phyloP scores from a whole-genome alignment of 1,140 invertebrate species.

The Conus ventricosus region DNA sequence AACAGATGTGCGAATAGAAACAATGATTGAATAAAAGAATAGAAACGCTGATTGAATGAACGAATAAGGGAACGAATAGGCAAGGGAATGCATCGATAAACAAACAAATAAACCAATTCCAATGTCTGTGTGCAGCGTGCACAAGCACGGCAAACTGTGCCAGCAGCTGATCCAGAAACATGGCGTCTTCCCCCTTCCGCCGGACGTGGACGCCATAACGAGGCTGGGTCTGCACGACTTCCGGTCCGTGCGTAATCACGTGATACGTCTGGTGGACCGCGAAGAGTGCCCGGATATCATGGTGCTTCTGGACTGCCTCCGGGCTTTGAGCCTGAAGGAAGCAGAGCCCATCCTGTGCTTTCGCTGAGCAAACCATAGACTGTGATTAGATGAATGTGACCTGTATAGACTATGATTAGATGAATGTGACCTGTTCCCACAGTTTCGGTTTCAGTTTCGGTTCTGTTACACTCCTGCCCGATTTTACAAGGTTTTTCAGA shows the following conservation, averaged over 20 bases:
- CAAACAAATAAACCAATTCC: too few species aligned
- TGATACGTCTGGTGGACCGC: constrained; percentile 40
- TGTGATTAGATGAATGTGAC: not conserved
- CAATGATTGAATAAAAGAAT: too few species aligned
- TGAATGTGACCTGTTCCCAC: not conserved
- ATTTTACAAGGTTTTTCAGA: too few species aligned
- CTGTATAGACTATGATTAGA: not conserved
- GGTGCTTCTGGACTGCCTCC: constrained; percentile 59
- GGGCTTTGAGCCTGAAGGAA: constrained; percentile 52
- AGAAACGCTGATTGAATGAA: too few species aligned
- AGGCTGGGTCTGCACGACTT: constrained; percentile 51
- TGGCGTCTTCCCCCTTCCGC: constrained; percentile 53
- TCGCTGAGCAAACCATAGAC: not conserved
- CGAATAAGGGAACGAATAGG: too few species aligned
- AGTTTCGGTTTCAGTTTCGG: not conserved
- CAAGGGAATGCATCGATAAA: too few species aligned
- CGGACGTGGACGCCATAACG: constrained; percentile 39
- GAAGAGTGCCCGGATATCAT: constrained; percentile 50
- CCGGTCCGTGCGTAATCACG: constrained; percentile 44
- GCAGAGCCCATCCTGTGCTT: constrained; percentile 48
- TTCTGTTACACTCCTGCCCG: not conserved
- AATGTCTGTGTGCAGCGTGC: constrained; percentile 11
- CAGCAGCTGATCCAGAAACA: constrained; percentile 62
- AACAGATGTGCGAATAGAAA: too few species aligned
- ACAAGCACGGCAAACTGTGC: constrained; percentile 51